Evolutionary conservation across 1,140 invertebrate genomes (phyloP).

Genomic region (Drosophila gunungcola): DNA sequence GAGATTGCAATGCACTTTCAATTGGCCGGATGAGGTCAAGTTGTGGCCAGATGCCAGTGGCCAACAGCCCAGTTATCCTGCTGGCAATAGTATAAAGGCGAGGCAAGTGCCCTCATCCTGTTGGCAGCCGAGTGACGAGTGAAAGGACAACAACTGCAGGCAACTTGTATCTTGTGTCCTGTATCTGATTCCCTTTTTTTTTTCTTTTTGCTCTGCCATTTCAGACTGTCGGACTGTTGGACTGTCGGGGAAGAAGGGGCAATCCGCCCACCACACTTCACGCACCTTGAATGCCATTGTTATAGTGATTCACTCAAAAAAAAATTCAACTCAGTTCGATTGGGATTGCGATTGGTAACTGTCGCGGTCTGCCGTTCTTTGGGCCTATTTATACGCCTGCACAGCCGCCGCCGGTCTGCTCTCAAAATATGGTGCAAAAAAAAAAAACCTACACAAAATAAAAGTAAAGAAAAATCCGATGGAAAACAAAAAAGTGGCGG

Average conservation of each 20-base stretch:
- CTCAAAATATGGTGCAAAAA: conserved; percentile 50
- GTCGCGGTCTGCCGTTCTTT: conserved; percentile 73
- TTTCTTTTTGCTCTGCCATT: background rate
- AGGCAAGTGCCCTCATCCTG: background rate
- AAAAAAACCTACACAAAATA: background rate
- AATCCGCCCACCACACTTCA: conserved; percentile 20
- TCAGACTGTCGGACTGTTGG: background rate
- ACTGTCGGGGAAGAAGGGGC: background rate
- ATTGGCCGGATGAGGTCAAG: conserved; percentile 11
- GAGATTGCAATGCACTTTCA: conserved; percentile 11
- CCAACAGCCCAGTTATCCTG: background rate
- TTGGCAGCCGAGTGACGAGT: conserved; percentile 4
- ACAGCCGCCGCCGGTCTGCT: conserved; percentile 12
- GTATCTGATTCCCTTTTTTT: background rate
- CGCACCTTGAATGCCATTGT: conserved; percentile 82
- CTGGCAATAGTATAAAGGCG: background rate
- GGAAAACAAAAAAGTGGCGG: conserved; percentile 9
- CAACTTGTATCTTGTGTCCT: background rate
- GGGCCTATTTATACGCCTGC: conserved; percentile 73
- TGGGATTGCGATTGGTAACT: conserved; percentile 55
- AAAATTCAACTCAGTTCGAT: conserved; percentile 34
- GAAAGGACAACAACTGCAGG: conserved; percentile 36
- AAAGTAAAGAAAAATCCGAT: background rate
- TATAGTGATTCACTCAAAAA: conserved; percentile 36
- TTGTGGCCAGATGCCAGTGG: background rate